These are phyloP conservation scores for Xerus rutilus DNA, from an alignment of 2,797 vertebrate species.

Conservation along the genomic window DNA sequence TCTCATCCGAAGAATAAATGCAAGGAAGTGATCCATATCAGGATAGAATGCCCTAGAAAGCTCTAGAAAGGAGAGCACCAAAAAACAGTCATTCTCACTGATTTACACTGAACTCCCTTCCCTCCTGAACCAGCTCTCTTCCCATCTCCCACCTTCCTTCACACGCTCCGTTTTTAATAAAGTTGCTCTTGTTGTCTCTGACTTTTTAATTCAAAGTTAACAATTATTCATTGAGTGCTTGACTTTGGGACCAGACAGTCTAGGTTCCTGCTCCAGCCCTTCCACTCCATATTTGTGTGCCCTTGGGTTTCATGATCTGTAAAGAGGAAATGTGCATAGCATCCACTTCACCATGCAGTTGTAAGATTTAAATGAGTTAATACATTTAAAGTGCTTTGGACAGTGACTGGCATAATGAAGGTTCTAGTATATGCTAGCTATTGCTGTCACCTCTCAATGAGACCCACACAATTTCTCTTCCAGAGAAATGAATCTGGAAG, in stretches of 20 bases:
- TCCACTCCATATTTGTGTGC: not conserved
- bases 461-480: not conserved
- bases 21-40: not conserved
- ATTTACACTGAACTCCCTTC: not conserved
- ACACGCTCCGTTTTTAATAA: not conserved
- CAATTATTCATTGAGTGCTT: not conserved
- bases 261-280: not conserved
- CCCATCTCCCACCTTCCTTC: not conserved
- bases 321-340: not conserved
- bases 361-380: not conserved
- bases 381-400: not conserved
- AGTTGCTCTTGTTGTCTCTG: not conserved
- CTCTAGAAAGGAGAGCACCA: slow-evolving; percentile 35
- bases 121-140: not conserved
- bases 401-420: too few species aligned
- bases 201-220: slow-evolving; percentile 12
- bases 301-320: not conserved
- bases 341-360: not conserved
- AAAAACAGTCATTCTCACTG: not conserved
- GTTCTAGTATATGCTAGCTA: not conserved
- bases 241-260: not conserved
- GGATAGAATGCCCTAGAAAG: slow-evolving; percentile 22
- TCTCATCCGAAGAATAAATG: slow-evolving; percentile 2
- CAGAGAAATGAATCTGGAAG: too few species aligned
- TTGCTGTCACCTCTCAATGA: not conserved